phyloP scores from a whole-genome alignment of 2,888 invertebrate genomes.

The Drosophila limbata region DNA sequence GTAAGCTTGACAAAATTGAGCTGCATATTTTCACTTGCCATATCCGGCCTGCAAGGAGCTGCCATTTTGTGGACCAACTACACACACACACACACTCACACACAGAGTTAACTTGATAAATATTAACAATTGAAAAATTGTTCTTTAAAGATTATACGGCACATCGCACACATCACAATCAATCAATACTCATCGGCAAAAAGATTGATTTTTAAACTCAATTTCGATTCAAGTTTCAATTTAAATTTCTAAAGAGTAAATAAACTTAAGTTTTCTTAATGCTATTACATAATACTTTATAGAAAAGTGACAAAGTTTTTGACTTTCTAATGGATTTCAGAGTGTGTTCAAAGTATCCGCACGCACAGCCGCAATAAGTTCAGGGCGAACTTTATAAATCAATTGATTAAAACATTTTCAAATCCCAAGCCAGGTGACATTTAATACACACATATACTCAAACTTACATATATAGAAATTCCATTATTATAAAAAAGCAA shows the following conservation, averaged over 20 bases:
- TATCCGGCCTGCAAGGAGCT: constrained; percentile 53
- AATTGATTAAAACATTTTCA: constrained; percentile 21
- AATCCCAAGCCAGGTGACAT: constrained; percentile 5
- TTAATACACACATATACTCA: constrained; percentile 3
- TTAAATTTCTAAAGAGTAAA: neutral
- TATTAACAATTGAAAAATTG: constrained; percentile 34
- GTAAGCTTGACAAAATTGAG: constrained; percentile 28
- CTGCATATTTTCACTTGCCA: constrained; percentile 54
- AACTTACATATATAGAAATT: neutral
- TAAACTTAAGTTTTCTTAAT: neutral
- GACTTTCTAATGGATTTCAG: constrained; percentile 22
- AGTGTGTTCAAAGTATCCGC: constrained; percentile 5
- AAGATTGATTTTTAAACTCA: constrained; percentile 13
- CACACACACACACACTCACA: neutral
- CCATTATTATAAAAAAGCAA: constrained; percentile 1
- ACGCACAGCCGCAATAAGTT: constrained; percentile 6
- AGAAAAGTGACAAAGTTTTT: constrained; percentile 11
- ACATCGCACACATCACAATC: constrained; percentile 15
- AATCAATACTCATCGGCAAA: constrained; percentile 10
- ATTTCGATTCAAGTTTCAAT: constrained; percentile 1
- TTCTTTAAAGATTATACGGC: constrained; percentile 22
- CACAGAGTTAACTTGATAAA: constrained; percentile 14
- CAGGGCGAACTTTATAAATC: constrained; percentile 28
- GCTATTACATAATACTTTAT: constrained; percentile 2
- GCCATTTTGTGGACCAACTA: constrained; percentile 31